These are phyloP conservation scores for Dendroctonus ponderosae DNA, from an alignment of 1,140 invertebrate genomes.

Conservation along the genomic window DNA sequence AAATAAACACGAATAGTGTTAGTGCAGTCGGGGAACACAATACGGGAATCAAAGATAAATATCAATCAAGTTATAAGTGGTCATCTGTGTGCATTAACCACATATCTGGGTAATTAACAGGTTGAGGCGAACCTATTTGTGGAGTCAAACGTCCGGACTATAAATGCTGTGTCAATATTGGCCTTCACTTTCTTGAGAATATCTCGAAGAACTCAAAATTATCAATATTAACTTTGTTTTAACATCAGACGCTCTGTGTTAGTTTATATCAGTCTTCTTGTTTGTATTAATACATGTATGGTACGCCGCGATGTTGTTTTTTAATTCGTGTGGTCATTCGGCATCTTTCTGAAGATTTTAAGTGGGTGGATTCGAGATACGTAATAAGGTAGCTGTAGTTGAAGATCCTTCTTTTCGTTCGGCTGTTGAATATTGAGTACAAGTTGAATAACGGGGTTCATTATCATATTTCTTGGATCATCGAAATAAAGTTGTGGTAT, in stretches of 20 bases:
- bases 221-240: conserved; percentile 51
- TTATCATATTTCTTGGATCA: not conserved
- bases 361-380: conserved; percentile 16
- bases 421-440: conserved; percentile 1
- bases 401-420: too few relatives aligned
- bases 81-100: conserved; percentile 47
- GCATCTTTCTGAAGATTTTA: conserved; percentile 20
- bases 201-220: conserved; percentile 46
- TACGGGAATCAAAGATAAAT: conserved; percentile 45
- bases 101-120: conserved; percentile 52
- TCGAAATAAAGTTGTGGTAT: too few relatives aligned
- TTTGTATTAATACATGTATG: conserved; percentile 30
- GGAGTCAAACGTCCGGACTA: conserved; percentile 50
- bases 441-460: not conserved
- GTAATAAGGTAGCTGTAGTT: not conserved
- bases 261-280: conserved; percentile 35
- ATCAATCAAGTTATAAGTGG: conserved; percentile 47
- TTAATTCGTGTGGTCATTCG: conserved; percentile 27
- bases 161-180: conserved; percentile 52
- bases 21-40: conserved; percentile 23
- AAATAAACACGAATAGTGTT: conserved; percentile 28
- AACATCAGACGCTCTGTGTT: conserved; percentile 43
- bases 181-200: conserved; percentile 50
- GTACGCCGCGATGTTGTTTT: conserved; percentile 26
- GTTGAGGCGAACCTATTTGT: conserved; percentile 50